Percentiles rank a stretch among this genome's conserved stretches.
These are phyloP conservation scores for Lepidurus arcticus DNA, from an alignment of 1,140 invertebrate species.

Conservation along the genomic window DNA sequence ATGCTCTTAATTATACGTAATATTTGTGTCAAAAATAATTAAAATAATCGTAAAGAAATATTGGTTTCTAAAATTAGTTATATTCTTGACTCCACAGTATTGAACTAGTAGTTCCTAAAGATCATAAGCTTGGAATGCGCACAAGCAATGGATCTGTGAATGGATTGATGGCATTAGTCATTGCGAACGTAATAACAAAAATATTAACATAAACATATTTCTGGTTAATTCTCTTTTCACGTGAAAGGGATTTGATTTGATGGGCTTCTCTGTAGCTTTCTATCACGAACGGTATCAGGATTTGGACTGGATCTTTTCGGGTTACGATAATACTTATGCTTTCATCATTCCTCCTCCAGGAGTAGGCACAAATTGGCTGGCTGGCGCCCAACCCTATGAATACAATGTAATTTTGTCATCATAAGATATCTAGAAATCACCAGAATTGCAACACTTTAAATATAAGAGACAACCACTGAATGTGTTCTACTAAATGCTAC, in stretches of 20 bases:
- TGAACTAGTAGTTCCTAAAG: neutral
- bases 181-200: neutral
- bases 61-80: neutral
- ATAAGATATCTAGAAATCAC: no score
- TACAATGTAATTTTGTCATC: neutral
- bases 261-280: neutral
- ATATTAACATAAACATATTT: neutral
- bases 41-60: no score
- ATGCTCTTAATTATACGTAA: neutral
- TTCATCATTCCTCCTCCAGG: neutral
- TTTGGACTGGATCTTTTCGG: neutral
- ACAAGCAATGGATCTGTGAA: neutral
- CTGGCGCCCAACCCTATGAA: neutral
- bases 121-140: neutral
- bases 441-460: no score
- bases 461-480: no score
- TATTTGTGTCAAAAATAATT: neutral
- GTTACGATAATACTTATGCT: neutral
- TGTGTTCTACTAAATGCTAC: no score
- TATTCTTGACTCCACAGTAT: neutral
- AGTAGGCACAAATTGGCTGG: neutral
- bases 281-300: neutral
- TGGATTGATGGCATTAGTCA: neutral
- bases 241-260: neutral
- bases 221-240: neutral